Percentiles rank a stretch among this genome's conserved stretches.
Conservation (phyloP, 1,140 invertebrate species). For the Helicoverpa armigera region DNA sequence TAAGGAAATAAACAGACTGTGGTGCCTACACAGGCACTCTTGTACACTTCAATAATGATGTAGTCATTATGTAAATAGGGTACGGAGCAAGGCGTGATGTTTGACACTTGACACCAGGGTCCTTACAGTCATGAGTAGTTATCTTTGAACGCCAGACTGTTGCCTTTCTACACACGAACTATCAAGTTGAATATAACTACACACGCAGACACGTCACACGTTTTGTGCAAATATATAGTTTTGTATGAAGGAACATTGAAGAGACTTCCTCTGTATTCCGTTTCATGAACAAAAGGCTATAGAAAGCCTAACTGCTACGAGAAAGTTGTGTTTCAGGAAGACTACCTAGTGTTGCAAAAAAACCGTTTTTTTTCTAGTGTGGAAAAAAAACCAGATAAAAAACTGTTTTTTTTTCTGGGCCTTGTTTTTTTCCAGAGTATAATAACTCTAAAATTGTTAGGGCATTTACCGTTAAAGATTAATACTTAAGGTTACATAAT, state of each 20-base stretch:
- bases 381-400: no score
- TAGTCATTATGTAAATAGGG: constrained; percentile 45
- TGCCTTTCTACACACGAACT: neutral
- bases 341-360: no score
- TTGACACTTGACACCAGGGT: constrained; percentile 28
- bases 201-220: neutral
- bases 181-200: constrained; percentile 1
- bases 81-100: neutral
- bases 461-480: no score
- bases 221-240: neutral
- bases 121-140: constrained; percentile 12
- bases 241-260: neutral
- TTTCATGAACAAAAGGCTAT: constrained; percentile 11
- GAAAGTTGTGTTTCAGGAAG: constrained; percentile 4
- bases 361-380: no score
- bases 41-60: constrained; percentile 2
- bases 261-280: neutral
- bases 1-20: constrained; percentile 30
- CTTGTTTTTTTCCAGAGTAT: no score
- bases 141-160: neutral
- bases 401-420: no score
- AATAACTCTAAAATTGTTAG: no score
- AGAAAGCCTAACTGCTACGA: neutral
- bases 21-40: neutral
- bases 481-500: no score